Evolutionary conservation across 2,888 invertebrate species (phyloP).

Genomic region (Argyresthia albistria): DNA sequence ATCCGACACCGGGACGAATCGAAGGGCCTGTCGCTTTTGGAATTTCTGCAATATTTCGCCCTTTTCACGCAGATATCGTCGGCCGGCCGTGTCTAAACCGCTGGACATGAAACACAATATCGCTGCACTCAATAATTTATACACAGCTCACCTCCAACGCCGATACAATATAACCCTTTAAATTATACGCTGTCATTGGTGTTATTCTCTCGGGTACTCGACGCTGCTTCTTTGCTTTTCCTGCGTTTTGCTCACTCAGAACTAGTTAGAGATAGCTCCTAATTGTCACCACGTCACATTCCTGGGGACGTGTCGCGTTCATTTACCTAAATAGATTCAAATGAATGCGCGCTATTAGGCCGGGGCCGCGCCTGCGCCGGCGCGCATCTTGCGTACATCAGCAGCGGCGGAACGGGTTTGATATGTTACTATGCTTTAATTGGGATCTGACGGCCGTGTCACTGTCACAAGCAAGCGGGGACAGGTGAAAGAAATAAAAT

Average conservation of each 20-base stretch:
- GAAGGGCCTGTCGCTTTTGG: conserved; percentile 68
- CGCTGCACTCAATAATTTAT: conserved; percentile 62
- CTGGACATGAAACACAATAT: conserved; percentile 71
- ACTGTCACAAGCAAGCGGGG: conserved; percentile 5
- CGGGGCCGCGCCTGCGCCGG: conserved; percentile 16
- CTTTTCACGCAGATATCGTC: conserved; percentile 68
- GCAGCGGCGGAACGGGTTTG: conserved; percentile 35
- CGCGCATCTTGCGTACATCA: conserved; percentile 25
- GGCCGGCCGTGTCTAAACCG: conserved; percentile 57
- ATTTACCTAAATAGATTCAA: conserved; percentile 56
- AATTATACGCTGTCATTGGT: conserved; percentile 25
- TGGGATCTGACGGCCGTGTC: conserved; percentile 28
- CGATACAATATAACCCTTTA: conserved; percentile 17
- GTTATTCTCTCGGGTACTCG: conserved; percentile 1
- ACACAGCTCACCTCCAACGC: conserved; percentile 34
- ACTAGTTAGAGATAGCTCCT: conserved; percentile 10
- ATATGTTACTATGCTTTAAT: conserved; percentile 44
- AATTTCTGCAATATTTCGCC: conserved; percentile 71
- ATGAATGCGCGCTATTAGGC: conserved; percentile 44
- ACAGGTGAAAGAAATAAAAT: no score
- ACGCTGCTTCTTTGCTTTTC: background rate
- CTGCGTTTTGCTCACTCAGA: conserved; percentile 11
- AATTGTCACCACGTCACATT: conserved; percentile 21
- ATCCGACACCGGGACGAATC: conserved; percentile 68
- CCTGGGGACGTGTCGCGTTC: conserved; percentile 23